Evolutionary conservation across 2,888 invertebrate genomes (phyloP).

Genomic region (Sminthurides aquaticus): DNA sequence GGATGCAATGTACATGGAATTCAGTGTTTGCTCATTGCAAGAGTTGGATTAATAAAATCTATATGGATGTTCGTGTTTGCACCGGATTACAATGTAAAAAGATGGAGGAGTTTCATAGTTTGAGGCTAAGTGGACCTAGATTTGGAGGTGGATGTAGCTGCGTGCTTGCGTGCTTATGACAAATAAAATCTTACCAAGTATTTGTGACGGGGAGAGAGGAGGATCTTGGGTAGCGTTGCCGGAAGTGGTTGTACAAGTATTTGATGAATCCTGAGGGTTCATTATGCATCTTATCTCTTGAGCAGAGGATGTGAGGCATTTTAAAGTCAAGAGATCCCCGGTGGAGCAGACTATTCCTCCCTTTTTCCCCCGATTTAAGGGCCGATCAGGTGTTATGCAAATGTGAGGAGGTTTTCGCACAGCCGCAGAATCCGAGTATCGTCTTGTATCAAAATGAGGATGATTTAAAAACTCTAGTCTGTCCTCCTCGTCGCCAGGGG

Average conservation of each 20-base stretch:
- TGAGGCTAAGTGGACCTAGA: too few relatives aligned
- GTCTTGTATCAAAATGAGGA: constrained; percentile 30
- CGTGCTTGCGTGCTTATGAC: too few relatives aligned
- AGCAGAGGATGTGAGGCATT: constrained; percentile 42
- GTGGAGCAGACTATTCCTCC: constrained; percentile 37
- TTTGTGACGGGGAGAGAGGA: neutral
- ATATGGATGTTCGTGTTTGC: too few relatives aligned
- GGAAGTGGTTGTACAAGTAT: neutral
- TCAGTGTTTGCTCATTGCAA: too few relatives aligned
- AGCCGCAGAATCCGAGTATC: constrained; percentile 40
- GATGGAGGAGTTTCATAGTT: too few relatives aligned
- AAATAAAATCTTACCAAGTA: constrained; percentile 8
- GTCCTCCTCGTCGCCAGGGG: constrained; percentile 11
- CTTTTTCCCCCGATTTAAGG: constrained; percentile 7
- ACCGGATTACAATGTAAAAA: too few relatives aligned
- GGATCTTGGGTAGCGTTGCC: neutral
- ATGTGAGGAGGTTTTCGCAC: constrained; percentile 27
- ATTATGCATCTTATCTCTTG: constrained; percentile 36
- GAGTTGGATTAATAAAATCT: neutral
- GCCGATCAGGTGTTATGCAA: constrained; percentile 9
- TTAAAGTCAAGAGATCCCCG: constrained; percentile 37
- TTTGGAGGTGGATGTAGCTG: too few relatives aligned
- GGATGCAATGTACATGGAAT: too few relatives aligned
- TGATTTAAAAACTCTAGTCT: constrained; percentile 18
- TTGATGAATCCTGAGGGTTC: constrained; percentile 15